Evolutionary conservation across 1,140 invertebrate species (phyloP).

Genomic region (Drosophila varians): DNA sequence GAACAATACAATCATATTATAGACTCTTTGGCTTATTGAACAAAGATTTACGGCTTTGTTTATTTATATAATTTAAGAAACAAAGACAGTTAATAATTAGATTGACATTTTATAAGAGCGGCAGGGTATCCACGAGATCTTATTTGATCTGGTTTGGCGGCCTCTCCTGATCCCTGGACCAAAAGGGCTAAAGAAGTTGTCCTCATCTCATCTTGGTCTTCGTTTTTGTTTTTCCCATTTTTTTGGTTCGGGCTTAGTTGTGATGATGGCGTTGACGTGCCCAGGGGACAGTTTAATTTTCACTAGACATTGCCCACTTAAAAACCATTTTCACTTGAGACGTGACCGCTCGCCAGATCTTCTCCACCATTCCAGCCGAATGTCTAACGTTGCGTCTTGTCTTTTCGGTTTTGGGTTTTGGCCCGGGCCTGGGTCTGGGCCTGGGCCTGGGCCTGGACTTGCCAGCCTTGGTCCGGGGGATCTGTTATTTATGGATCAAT

Average conservation of each 20-base stretch:
- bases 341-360: slow-evolving; percentile 62
- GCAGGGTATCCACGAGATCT: neutral
- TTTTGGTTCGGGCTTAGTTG: slow-evolving; percentile 42
- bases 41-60: slow-evolving; percentile 12
- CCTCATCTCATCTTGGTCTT: slow-evolving; percentile 9
- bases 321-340: slow-evolving; percentile 81
- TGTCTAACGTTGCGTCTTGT: slow-evolving; percentile 50
- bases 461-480: slow-evolving; percentile 15
- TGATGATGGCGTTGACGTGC: slow-evolving; percentile 65
- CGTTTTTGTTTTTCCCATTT: neutral
- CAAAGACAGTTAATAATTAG: neutral
- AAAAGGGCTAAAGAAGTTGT: slow-evolving; percentile 37
- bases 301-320: slow-evolving; percentile 76
- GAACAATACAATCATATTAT: slow-evolving; percentile 1
- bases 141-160: neutral
- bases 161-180: slow-evolving; percentile 17
- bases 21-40: slow-evolving; percentile 8
- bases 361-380: slow-evolving; percentile 2
- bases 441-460: slow-evolving; percentile 1
- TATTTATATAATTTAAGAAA: neutral
- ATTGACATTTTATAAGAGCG: neutral
- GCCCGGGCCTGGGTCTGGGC: slow-evolving; percentile 21
- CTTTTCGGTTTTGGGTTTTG: slow-evolving; percentile 26
- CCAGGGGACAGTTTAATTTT: slow-evolving; percentile 81
- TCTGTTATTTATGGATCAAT: slow-evolving; percentile 81